Percentiles rank a stretch among this genome's conserved stretches.
Conservation (phyloP, 2,113 vertebrate genomes). For the Choloepus hoffmanni region DNA sequence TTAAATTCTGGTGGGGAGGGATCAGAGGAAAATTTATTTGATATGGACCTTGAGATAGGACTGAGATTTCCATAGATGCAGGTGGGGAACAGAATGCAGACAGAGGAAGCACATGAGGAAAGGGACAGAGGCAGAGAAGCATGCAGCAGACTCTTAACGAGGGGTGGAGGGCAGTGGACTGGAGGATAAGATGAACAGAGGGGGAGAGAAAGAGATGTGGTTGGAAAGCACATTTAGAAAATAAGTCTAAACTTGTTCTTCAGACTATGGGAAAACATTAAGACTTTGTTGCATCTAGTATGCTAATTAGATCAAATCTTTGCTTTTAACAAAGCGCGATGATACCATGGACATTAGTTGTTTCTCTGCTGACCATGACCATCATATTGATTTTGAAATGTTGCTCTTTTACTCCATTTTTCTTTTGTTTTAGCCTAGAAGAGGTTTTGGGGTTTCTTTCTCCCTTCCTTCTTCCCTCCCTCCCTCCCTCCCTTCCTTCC, state of each 20-base stretch:
- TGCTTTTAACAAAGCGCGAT: not conserved
- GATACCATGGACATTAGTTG: not conserved
- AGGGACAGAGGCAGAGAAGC: not conserved
- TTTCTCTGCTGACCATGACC: not conserved
- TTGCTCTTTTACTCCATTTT: not conserved
- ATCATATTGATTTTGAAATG: constrained; percentile 29
- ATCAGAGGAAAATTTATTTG: not conserved
- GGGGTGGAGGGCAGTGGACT: not conserved
- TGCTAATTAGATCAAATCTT: not conserved
- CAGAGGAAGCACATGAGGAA: not conserved
- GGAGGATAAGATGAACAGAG: not conserved
- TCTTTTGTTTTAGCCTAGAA: not conserved
- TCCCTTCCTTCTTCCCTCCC: too few species aligned
- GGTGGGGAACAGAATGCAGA: not conserved
- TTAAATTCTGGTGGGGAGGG: not conserved
- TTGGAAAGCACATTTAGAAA: not conserved
- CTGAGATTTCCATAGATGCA: not conserved
- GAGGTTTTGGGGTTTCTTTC: too few species aligned
- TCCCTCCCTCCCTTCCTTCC: too few species aligned
- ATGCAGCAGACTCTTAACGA: not conserved
- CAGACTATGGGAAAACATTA: not conserved
- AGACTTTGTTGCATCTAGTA: not conserved
- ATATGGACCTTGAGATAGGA: not conserved
- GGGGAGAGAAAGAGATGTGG: not conserved
- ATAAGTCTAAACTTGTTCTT: not conserved